These are phyloP conservation scores for Cosmia trapezina DNA, from an alignment of 2,888 invertebrate species.

Conservation along the genomic window DNA sequence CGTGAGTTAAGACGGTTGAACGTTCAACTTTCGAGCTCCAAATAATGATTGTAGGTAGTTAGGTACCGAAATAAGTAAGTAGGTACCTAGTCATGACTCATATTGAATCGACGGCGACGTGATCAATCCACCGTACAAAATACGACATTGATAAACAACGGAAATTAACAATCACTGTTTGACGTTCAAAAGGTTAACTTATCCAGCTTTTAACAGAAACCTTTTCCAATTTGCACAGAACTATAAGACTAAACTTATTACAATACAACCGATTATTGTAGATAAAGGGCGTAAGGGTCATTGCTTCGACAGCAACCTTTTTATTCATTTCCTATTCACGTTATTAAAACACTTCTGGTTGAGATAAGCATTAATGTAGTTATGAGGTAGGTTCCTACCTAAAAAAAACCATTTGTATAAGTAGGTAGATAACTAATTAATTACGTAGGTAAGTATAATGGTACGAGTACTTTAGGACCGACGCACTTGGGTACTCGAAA, in stretches of 20 bases:
- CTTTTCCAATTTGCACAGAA: constrained; percentile 36
- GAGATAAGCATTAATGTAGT: constrained; percentile 33
- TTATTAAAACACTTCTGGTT: constrained; percentile 48
- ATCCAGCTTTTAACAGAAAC: constrained; percentile 17
- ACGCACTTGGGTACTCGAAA: neutral
- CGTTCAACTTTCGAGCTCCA: neutral
- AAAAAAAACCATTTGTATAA: constrained; percentile 10
- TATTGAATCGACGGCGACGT: neutral
- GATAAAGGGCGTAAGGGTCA: constrained; percentile 23
- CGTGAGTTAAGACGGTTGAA: neutral
- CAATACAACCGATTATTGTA: constrained; percentile 12
- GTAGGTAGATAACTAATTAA: constrained; percentile 19
- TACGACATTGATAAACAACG: constrained; percentile 48
- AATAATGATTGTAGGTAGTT: neutral
- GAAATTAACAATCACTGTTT: constrained; percentile 52
- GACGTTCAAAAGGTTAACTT: constrained; percentile 40
- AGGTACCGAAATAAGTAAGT: neutral
- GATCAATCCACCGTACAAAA: constrained; percentile 22
- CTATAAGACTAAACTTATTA: constrained; percentile 13
- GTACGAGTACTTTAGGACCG: neutral
- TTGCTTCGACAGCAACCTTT: constrained; percentile 30
- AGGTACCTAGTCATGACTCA: constrained; percentile 20
- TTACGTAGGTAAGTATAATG: neutral
- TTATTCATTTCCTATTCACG: constrained; percentile 50
- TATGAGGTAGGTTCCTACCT: neutral